Evolutionary conservation across 2,113 vertebrate genomes (phyloP).

Genomic region (Serilophus lunatus): DNA sequence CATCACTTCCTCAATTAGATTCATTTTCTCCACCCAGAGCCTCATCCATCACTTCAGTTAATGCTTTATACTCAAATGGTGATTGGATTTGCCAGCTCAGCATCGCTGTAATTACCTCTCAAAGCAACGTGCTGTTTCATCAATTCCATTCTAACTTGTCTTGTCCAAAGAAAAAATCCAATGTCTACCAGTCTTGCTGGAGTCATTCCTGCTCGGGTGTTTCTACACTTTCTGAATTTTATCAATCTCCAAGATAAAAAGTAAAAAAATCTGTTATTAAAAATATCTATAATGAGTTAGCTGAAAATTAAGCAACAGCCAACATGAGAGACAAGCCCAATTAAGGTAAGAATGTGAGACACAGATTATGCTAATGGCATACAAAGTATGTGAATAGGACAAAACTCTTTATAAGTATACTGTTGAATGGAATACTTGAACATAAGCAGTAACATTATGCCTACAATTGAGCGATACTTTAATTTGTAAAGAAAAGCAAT

Average conservation of each 20-base stretch:
- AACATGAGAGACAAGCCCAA: background rate
- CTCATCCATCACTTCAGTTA: conserved; percentile 41
- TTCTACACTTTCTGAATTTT: background rate
- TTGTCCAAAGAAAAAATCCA: background rate
- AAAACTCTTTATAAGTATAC: background rate
- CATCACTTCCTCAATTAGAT: conserved; percentile 56
- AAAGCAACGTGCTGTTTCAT: conserved; percentile 8
- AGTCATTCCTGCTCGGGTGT: background rate
- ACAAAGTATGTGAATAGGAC: background rate
- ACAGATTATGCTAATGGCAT: background rate
- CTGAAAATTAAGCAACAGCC: background rate
- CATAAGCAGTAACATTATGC: background rate
- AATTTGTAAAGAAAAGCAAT: background rate
- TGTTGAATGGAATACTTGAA: background rate
- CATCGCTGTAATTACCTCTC: conserved; percentile 29
- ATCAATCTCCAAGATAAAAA: background rate
- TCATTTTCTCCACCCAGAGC: conserved; percentile 6
- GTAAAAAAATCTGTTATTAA: background rate
- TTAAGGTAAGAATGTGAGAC: background rate
- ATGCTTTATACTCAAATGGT: conserved; percentile 16
- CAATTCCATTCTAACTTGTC: conserved; percentile 14
- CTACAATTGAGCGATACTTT: background rate
- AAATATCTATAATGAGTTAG: background rate
- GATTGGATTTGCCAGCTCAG: conserved; percentile 30
- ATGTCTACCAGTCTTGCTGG: background rate